Evolutionary conservation across 1,140 invertebrate genomes (phyloP), one percentile per base, ranked within the genome.

Genomic region (Octopus sinensis): DNA sequence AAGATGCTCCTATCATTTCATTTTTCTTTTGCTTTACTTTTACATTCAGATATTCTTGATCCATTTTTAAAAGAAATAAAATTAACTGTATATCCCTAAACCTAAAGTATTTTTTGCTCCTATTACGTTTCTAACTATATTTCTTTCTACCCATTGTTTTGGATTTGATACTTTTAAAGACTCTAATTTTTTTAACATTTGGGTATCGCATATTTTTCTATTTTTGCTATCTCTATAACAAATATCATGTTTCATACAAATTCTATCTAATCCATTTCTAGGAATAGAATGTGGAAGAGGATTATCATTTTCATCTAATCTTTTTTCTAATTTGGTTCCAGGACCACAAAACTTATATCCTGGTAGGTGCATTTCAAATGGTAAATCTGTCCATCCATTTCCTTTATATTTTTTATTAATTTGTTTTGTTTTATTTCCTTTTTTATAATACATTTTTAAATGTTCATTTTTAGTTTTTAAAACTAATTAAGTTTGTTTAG

Each of bases 111-210:
- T 62, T 62, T 62, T 62, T 62, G 56, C 56, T 62, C 56, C 56
- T 62, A 62, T 62, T 62, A 62, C 6, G 17, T 62, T 62, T 62
- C 56, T 62, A 62, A 62, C 56, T 62, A 62, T 62, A 62, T 62
- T 62, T 62, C 56, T 62, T 62, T 62, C 56, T 62, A 17, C 17
- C 56, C 56, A 62, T 62, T 62, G 56, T 62, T 62, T 62, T 9
- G 56, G 56, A 62, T 62, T 62, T 62, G 56, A 9, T 62, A 62
- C 56, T 62, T 62, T 62, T 62, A 62, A 62, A 62, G 56, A 62
- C 56, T 62, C 56, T 62, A 62, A 62, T 62, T 62, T 62, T 62
- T 62, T 62, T 62, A 62, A 62, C 56, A 62, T 62, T 62, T 62
- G 7, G 6, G 6, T 6, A 62, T 62, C 56, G 17, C 56, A 62